phyloP scores from a whole-genome alignment of 2,797 vertebrate genomes.

The Enteromius afrohamiltoni region DNA sequence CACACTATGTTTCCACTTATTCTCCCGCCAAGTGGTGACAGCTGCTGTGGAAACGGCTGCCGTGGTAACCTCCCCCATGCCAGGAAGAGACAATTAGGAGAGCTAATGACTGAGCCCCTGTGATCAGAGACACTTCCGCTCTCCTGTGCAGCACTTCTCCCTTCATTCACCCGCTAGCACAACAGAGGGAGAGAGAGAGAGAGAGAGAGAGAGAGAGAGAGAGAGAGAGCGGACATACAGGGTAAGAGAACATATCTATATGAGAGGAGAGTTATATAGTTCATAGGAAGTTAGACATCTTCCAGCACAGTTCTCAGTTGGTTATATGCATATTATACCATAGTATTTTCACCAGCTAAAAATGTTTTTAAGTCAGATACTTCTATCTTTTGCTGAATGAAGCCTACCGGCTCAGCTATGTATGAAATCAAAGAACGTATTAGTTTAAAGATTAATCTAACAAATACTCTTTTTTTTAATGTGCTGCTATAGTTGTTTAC shows the following conservation, averaged over 20 bases:
- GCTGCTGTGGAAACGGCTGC: constrained; percentile 52
- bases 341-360: too few species aligned
- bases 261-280: neutral
- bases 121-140: constrained; percentile 41
- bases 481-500: too few species aligned
- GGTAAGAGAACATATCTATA: neutral
- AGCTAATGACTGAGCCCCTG: constrained; percentile 60
- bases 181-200: too few species aligned
- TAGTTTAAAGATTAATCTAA: neutral
- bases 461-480: too few species aligned
- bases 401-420: too few species aligned
- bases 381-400: too few species aligned
- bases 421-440: neutral
- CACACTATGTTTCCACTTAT: constrained; percentile 46
- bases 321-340: neutral
- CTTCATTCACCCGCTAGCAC: constrained; percentile 7
- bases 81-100: constrained; percentile 63
- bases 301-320: neutral
- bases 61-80: constrained; percentile 46
- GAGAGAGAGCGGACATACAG: neutral
- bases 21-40: constrained; percentile 51
- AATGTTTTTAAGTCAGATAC: too few species aligned
- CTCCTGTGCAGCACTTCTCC: neutral
- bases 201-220: neutral
- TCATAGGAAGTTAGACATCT: neutral